These are phyloP conservation scores for Brachionus sp. DNA, from an alignment of 1,140 invertebrate genomes.

Conservation along the genomic window DNA sequence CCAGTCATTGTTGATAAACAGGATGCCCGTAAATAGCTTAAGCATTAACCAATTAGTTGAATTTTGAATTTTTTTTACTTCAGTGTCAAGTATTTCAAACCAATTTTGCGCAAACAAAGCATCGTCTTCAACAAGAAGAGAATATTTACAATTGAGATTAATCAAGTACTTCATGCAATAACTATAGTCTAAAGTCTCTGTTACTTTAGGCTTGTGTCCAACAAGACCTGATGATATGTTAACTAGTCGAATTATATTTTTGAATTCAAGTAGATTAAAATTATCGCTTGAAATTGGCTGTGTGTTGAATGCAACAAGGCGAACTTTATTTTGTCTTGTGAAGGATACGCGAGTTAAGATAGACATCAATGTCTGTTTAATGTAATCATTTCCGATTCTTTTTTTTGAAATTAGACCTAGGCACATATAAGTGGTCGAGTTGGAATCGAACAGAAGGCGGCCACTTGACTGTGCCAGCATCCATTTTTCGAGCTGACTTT, in stretches of 20 bases:
- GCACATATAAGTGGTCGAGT: not conserved
- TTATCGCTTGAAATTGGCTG: not conserved
- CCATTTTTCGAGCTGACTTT: not conserved
- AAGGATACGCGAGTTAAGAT: not conserved
- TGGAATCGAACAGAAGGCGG: not conserved
- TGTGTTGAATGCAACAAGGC: not conserved
- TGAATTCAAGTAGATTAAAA: not conserved
- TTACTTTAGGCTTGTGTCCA: not conserved
- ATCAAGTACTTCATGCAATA: not conserved
- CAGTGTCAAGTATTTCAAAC: not conserved
- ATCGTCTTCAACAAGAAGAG: constrained; percentile 11
- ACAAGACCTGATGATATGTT: not conserved
- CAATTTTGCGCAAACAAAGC: not conserved
- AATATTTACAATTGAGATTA: not conserved
- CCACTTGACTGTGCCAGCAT: not conserved
- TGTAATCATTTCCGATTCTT: not conserved
- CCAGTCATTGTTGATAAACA: constrained; percentile 9
- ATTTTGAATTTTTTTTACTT: not conserved
- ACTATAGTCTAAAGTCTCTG: not conserved
- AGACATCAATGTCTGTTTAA: not conserved
- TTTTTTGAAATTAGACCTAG: not conserved
- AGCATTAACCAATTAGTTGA: not conserved
- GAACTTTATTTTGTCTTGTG: constrained; percentile 4
- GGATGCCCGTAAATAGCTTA: constrained; percentile 1
- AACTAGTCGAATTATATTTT: not conserved